These are phyloP conservation scores for Oxytorus armatus DNA, from an alignment of 2,888 invertebrate genomes.

Conservation along the genomic window DNA sequence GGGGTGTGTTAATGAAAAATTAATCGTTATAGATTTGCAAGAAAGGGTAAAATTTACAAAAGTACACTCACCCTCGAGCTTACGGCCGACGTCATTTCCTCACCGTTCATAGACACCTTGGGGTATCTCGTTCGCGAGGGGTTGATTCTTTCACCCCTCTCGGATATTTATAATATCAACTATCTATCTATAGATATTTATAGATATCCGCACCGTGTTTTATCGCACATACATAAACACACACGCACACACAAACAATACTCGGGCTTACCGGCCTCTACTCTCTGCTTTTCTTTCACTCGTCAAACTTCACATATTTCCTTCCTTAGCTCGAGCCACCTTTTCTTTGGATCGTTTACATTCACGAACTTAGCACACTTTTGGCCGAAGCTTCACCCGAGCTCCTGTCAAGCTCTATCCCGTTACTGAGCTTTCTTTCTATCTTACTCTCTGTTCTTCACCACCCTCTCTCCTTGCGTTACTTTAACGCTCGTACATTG, in stretches of 20 bases:
- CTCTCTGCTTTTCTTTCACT: slow-evolving; percentile 29
- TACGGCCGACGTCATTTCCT: slow-evolving; percentile 46
- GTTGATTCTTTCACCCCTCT: slow-evolving; percentile 22
- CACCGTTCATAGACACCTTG: slow-evolving; percentile 28
- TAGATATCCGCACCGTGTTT: background rate
- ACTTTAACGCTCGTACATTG: slow-evolving; percentile 32
- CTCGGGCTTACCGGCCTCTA: slow-evolving; percentile 48
- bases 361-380: slow-evolving; percentile 41
- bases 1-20: slow-evolving; percentile 20
- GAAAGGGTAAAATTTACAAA: background rate
- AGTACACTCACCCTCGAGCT: slow-evolving; percentile 61
- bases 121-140: slow-evolving; percentile 28
- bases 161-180: background rate
- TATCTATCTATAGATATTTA: background rate
- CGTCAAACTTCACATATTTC: slow-evolving; percentile 62
- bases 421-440: slow-evolving; percentile 1
- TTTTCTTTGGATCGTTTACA: slow-evolving; percentile 30
- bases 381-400: slow-evolving; percentile 41
- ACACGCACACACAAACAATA: slow-evolving; percentile 30
- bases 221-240: background rate
- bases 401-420: slow-evolving; percentile 9
- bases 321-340: slow-evolving; percentile 26
- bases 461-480: background rate
- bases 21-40: slow-evolving; percentile 7
- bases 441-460: background rate